phyloP scores from a whole-genome alignment of 2,888 invertebrate genomes.

The Stramonita haemastoma region DNA sequence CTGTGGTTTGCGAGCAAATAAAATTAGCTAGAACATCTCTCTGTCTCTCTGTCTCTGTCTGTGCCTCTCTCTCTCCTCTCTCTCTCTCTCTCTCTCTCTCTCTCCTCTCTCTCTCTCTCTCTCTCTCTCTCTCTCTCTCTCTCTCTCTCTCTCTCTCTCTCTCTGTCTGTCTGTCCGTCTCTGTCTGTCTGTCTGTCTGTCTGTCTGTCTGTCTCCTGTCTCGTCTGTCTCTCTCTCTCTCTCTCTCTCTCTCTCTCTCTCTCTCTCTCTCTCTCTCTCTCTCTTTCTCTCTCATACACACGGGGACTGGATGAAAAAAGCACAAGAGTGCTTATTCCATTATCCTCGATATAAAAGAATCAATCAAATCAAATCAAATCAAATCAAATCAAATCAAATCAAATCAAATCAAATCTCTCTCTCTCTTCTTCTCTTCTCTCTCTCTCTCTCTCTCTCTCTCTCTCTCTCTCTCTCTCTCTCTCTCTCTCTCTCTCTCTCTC shows the following conservation, averaged over 20 bases:
- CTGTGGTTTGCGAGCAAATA: too few species aligned
- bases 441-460: background rate
- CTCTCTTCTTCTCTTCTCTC: background rate
- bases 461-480: background rate
- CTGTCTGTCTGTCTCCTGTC: background rate
- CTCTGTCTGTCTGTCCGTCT: too few species aligned
- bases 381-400: too few species aligned
- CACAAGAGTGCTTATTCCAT: too few species aligned
- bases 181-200: constrained; percentile 23
- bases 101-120: background rate
- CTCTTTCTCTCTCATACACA: too few species aligned
- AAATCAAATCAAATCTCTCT: too few species aligned
- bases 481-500: background rate
- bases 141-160: constrained; percentile 40
- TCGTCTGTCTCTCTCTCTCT: background rate
- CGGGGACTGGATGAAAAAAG: too few species aligned
- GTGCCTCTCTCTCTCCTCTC: constrained; percentile 13
- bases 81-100: constrained; percentile 13
- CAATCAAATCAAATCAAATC: too few species aligned
- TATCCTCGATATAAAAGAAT: too few species aligned
- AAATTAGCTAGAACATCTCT: background rate
- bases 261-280: constrained; percentile 20
- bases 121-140: constrained; percentile 21
- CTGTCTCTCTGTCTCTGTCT: background rate
- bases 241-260: constrained; percentile 13